Conservation (phyloP, 2,113 vertebrate genomes). For the Scatophagus argus region DNA sequence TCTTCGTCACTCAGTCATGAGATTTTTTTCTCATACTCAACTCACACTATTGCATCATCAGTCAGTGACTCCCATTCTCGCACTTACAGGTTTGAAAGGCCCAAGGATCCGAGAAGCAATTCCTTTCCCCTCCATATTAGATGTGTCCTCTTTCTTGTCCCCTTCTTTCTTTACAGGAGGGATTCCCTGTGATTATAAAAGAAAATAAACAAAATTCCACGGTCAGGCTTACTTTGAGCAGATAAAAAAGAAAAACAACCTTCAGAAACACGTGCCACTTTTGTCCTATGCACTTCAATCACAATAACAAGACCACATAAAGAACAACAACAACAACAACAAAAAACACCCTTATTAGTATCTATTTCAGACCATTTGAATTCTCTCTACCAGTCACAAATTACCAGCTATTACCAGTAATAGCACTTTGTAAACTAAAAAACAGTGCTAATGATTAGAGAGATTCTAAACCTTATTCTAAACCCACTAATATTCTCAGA, state of each 20-base stretch:
- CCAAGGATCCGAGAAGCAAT: slow-evolving; percentile 95
- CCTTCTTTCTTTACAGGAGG: slow-evolving; percentile 90
- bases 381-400: neutral
- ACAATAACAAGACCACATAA: neutral
- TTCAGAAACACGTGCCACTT: neutral
- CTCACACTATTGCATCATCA: neutral
- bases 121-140: slow-evolving; percentile 90
- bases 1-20: neutral
- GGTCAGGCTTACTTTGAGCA: neutral
- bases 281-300: neutral
- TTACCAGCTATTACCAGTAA: too few relatives aligned
- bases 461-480: neutral
- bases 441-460: neutral
- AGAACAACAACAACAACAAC: too few relatives aligned
- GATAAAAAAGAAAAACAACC: neutral
- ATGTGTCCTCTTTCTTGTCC: slow-evolving; percentile 85
- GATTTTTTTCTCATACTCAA: too few relatives aligned
- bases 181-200: slow-evolving; percentile 84
- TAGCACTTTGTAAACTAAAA: too few relatives aligned
- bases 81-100: slow-evolving; percentile 93
- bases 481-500: neutral
- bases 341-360: too few relatives aligned
- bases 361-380: neutral
- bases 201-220: neutral
- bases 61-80: neutral